phyloP scores from a whole-genome alignment of 2,113 vertebrate genomes.

The Burhinus bistriatus region DNA sequence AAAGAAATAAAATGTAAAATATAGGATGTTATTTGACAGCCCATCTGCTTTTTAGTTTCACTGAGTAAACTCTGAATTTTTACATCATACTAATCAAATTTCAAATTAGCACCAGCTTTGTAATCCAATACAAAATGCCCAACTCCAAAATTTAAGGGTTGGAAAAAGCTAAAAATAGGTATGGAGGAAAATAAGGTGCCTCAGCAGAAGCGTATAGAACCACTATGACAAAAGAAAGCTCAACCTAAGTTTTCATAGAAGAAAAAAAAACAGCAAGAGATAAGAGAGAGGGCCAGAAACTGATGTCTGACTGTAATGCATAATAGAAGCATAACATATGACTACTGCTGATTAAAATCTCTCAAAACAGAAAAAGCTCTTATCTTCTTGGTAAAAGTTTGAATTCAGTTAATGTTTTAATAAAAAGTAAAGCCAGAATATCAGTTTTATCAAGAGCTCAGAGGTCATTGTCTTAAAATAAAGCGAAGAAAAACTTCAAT shows the following conservation, averaged over 20 bases:
- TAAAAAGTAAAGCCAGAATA: background rate
- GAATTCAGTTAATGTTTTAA: background rate
- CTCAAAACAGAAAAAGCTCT: background rate
- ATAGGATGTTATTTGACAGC: background rate
- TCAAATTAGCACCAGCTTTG: background rate
- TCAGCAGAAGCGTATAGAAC: background rate
- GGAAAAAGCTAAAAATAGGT: background rate
- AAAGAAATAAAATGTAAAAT: background rate
- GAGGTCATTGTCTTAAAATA: background rate
- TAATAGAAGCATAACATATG: background rate
- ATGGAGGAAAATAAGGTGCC: background rate
- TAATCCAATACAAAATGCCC: background rate
- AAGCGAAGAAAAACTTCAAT: background rate
- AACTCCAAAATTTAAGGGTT: background rate
- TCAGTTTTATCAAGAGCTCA: background rate
- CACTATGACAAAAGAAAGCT: background rate
- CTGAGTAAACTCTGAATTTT: background rate
- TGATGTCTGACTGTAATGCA: background rate
- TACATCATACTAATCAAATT: background rate
- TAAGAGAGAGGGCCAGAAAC: background rate
- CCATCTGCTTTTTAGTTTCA: background rate
- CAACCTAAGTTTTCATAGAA: background rate
- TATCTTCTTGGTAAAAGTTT: background rate
- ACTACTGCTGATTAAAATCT: background rate
- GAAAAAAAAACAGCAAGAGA: background rate